Conservation (phyloP, 2,797 vertebrate species). For the Morelia viridis region DNA sequence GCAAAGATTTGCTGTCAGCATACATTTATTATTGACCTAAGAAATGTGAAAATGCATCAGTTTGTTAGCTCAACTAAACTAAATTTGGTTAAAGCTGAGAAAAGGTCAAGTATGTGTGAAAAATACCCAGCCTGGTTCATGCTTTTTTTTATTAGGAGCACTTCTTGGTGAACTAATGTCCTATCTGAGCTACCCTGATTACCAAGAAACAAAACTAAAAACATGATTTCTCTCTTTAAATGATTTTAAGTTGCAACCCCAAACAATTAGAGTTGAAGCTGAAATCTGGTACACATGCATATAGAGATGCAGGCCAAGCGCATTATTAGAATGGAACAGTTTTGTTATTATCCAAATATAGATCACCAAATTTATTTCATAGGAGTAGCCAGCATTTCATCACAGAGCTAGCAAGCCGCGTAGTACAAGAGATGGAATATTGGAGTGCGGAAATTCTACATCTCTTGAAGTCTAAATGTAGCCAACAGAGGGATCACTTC, state of each 20-base stretch:
- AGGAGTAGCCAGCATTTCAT: neutral
- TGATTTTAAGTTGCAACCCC: neutral
- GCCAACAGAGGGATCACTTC: neutral
- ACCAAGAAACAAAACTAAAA: neutral
- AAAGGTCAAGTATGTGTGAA: neutral
- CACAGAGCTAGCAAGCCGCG: neutral
- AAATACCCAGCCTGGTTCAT: neutral
- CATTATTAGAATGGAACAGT: neutral
- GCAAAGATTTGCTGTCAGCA: neutral
- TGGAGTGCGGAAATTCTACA: neutral
- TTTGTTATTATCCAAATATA: neutral
- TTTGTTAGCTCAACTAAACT: neutral
- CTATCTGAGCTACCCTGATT: neutral
- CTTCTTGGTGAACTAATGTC: neutral
- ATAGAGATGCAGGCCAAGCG: neutral
- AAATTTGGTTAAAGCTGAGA: neutral
- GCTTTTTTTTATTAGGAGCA: neutral
- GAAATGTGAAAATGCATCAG: constrained; percentile 16
- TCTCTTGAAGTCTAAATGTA: neutral
- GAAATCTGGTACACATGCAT: neutral
- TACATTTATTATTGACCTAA: neutral
- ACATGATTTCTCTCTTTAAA: neutral
- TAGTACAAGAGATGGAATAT: neutral
- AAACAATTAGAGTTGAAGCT: neutral
- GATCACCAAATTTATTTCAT: neutral